phyloP scores from a whole-genome alignment of 2,888 invertebrate species.

The Electrophaes corylata region DNA sequence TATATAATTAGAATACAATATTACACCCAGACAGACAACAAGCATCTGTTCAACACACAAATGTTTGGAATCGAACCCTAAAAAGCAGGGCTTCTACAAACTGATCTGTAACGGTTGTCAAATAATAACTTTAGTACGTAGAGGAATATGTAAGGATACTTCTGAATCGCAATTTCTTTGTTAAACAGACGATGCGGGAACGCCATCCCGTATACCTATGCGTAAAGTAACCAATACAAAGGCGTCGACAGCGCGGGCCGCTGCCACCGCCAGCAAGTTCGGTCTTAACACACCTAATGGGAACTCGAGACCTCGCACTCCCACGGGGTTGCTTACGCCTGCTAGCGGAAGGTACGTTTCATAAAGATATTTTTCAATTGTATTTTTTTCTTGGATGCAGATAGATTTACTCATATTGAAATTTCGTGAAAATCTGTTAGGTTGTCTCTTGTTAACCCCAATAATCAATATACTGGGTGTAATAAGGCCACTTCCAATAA shows the following conservation, averaged over 20 bases:
- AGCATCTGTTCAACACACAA: too few relatives aligned
- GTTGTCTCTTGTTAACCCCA: not conserved
- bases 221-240: constrained; percentile 86
- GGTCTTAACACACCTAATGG: constrained; percentile 85
- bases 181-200: constrained; percentile 86
- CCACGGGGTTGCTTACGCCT: constrained; percentile 90
- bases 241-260: constrained; percentile 82
- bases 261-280: constrained; percentile 85
- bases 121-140: too few relatives aligned
- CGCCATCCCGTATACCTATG: constrained; percentile 93
- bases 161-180: too few relatives aligned
- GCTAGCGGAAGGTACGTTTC: constrained; percentile 88
- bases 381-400: constrained; percentile 9
- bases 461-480: too few relatives aligned
- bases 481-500: too few relatives aligned
- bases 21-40: too few relatives aligned
- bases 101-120: too few relatives aligned
- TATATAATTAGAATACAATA: too few relatives aligned
- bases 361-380: constrained; percentile 1
- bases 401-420: constrained; percentile 15
- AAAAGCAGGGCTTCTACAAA: too few relatives aligned
- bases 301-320: constrained; percentile 88
- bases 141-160: too few relatives aligned
- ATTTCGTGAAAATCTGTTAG: not conserved
- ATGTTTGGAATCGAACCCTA: too few relatives aligned